Evolutionary conservation across 2,888 invertebrate genomes (phyloP), one percentile per base, ranked within the genome.

Genomic region (Acanthoscelides obtectus): DNA sequence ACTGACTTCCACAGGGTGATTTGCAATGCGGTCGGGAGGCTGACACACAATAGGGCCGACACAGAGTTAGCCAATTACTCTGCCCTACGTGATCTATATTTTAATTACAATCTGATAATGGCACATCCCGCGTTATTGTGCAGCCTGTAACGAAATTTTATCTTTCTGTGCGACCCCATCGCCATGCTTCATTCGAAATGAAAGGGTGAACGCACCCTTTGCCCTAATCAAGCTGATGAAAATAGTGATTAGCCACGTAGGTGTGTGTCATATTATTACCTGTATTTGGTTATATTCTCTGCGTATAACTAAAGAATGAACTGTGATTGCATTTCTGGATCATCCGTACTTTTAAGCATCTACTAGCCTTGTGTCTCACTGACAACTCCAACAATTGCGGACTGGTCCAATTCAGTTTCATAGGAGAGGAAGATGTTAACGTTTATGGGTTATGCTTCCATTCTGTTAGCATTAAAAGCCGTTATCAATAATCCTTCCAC

Each of bases 51-150:
- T 83, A 82, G 83, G 81, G 80, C 83, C 81, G 84, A 82, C 83
- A 81, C 84, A 81, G 82, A 84, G 84, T 85, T 85, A 85, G 84
- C 83, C 85, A 85, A 85, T 85, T 85, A 85, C 84, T 81, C 77
- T 81, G 79, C 81, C 82, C 83, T 81, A 80, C 82, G 82, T 81
- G 81, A 80, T 81, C 82, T 82, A 84, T 84, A 82, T 85, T 85
- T 85, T 85, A 85, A 85, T 85, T 85, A 84, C 84, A 81, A 84
- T 84, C 83, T 80, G 83, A 84, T 84, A 83, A 84, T 84, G 81
- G 80, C 78, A 77, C 79, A 45, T 45, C 45, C 45, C 45, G 45
- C 17, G 45, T 45, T 45, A 45, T 45, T 6, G 66, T 66, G 66
- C 78, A 77, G 75, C 75, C 76, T 77, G 75, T 78, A 76, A 77